These are phyloP conservation scores for Phoxinus dragarum DNA, from an alignment of 2,797 vertebrate species.

Conservation along the genomic window DNA sequence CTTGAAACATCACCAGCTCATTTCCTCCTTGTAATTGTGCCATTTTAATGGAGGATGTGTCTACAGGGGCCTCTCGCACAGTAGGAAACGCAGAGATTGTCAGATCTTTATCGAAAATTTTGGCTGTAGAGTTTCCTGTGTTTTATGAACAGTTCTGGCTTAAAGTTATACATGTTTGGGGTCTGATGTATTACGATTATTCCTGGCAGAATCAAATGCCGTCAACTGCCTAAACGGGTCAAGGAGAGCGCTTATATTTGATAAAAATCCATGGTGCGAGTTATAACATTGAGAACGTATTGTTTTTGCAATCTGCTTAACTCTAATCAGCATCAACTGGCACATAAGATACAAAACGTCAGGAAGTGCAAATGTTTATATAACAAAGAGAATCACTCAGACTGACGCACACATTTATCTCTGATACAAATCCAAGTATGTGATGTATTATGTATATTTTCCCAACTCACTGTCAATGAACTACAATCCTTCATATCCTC, in stretches of 20 bases:
- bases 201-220: not conserved
- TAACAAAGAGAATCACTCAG: slow-evolving; percentile 16
- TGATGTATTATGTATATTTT: slow-evolving; percentile 2
- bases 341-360: not conserved
- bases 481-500: not conserved
- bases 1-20: slow-evolving; percentile 15
- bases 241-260: not conserved
- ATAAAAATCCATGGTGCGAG: not conserved
- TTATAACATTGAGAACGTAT: slow-evolving; percentile 1
- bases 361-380: slow-evolving; percentile 34
- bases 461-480: not conserved
- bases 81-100: slow-evolving; percentile 37
- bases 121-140: slow-evolving; percentile 53
- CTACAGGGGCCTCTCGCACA: slow-evolving; percentile 27
- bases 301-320: slow-evolving; percentile 7
- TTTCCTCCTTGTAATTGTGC: slow-evolving; percentile 44
- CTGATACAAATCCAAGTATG: slow-evolving; percentile 1
- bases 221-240: not conserved
- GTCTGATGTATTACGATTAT: slow-evolving; percentile 7
- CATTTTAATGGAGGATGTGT: slow-evolving; percentile 51
- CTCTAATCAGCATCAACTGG: not conserved
- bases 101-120: slow-evolving; percentile 48
- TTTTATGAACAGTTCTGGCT: slow-evolving; percentile 27
- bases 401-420: not conserved
- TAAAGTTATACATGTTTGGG: not conserved